Base-by-base conservation (phyloP, 2,113 vertebrate genomes). In the Rhea pennata region DNA sequence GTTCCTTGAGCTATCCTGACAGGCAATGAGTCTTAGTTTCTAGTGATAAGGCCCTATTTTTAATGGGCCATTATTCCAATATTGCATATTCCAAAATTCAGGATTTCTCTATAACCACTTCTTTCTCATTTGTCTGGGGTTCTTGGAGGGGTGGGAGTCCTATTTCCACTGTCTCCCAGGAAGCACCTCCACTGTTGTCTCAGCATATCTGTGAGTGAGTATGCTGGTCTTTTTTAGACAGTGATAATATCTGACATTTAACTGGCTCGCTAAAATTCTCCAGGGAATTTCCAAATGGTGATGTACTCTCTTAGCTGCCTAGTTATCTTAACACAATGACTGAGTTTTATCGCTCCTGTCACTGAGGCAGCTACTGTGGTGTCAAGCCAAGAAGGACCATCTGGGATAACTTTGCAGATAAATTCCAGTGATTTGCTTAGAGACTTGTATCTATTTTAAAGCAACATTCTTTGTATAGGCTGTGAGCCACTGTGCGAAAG, bases 321-420 rank as follows among this genome's bases (percentile, higher is more conserved):
- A 7, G 22, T 62, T 84, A 76, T 79, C 95, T 78, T 27, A 73
- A 5, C 62, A 62, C 62, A 39, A 42, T 13, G 80, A 7, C 87
- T 82, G 96, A 87, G 84, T 88, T 94, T 93, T 44, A 91, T 82
- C 19, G 0, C 29, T 82, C 48, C 73, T 87, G 88, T 46, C 91
- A 62, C 7, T 12, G 73, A 75, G 66, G 73, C 90, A 84, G 91
- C 95, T 53, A 12, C 84, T 54, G 90, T 50, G 33, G 77, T 83
- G 84, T 90, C 80, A 59, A 71, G 80, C 88, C 87, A 59, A 26
- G 70, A 40, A 53, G 87, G 58, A 70, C 70, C 93, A n/a, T 84
- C 77, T 85, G 91, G 80, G 88, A 85, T 77, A 93, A 16, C 87
- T 85, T 64, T 87, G 75, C 70, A 64, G 77, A 76, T 58, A 46